phyloP scores from a whole-genome alignment of 2,113 vertebrate species.

The Pelecanus crispus region DNA sequence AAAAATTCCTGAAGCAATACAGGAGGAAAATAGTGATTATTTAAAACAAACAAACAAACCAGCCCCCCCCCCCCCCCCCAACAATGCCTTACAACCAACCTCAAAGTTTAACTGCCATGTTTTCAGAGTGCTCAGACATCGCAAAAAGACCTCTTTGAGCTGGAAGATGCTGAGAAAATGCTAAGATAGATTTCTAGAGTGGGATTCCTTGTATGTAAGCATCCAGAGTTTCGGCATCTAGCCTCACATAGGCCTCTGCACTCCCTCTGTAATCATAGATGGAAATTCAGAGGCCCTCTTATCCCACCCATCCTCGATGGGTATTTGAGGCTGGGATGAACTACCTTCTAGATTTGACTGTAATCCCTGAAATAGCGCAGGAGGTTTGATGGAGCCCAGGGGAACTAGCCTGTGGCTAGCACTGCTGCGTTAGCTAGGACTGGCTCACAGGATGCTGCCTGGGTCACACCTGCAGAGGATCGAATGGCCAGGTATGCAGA shows the following conservation, averaged over 20 bases:
- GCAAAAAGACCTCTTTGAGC: background rate
- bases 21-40: background rate
- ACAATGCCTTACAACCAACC: background rate
- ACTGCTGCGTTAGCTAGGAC: background rate
- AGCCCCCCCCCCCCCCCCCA: accelerated
- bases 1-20: background rate
- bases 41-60: background rate
- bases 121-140: background rate
- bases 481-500: background rate
- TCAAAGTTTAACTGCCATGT: background rate
- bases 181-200: background rate
- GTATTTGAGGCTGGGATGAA: background rate
- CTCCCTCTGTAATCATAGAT: background rate
- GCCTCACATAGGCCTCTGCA: background rate
- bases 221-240: background rate
- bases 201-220: background rate
- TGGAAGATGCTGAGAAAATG: background rate
- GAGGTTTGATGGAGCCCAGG: background rate
- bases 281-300: background rate
- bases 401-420: background rate
- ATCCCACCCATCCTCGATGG: background rate
- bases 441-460: background rate
- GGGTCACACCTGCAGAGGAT: background rate
- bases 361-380: background rate
- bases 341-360: background rate